A percentile compares a stretch with the other conserved stretches of the same genome.
phyloP scores from a whole-genome alignment of 2,888 invertebrate species.

The Caenorhabditis imperialis region DNA sequence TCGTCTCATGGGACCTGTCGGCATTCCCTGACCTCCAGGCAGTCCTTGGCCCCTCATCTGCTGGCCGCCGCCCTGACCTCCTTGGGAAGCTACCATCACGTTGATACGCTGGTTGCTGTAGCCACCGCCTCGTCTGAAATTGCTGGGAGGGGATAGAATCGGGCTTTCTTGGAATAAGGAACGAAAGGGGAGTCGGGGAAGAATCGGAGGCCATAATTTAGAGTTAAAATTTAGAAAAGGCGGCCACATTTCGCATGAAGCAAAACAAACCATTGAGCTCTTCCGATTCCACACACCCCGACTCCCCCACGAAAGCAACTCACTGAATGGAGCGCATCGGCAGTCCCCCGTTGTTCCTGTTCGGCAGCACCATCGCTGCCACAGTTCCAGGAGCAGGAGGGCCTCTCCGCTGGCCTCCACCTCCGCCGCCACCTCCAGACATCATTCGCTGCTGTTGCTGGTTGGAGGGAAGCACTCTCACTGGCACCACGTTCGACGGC shows the following conservation, averaged over 20 bases:
- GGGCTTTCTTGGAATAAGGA: background rate
- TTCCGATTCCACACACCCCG: no score
- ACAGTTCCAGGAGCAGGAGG: constrained; percentile 44
- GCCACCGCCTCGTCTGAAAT: constrained; percentile 30
- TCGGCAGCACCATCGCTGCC: constrained; percentile 49
- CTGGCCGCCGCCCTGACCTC: constrained; percentile 8
- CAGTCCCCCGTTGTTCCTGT: constrained; percentile 8
- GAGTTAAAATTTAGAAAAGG: no score
- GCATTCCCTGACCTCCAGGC: background rate
- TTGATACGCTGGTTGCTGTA: constrained; percentile 29
- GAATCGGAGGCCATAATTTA: no score
- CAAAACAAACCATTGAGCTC: no score
- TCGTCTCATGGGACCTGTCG: constrained; percentile 11
- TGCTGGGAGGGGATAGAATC: background rate
- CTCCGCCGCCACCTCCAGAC: no score
- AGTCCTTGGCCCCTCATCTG: no score
- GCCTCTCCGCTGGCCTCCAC: constrained; percentile 15
- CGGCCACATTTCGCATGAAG: no score
- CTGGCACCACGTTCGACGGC: constrained; percentile 15
- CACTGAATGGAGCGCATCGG: constrained; percentile 38
- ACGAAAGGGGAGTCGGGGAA: no score
- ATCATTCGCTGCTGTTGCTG: constrained; percentile 30
- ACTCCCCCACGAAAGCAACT: no score
- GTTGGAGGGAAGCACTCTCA: constrained; percentile 37
- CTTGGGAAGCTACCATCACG: constrained; percentile 24